Conservation (phyloP, 1,140 invertebrate species). For the Bombus waltoni region DNA sequence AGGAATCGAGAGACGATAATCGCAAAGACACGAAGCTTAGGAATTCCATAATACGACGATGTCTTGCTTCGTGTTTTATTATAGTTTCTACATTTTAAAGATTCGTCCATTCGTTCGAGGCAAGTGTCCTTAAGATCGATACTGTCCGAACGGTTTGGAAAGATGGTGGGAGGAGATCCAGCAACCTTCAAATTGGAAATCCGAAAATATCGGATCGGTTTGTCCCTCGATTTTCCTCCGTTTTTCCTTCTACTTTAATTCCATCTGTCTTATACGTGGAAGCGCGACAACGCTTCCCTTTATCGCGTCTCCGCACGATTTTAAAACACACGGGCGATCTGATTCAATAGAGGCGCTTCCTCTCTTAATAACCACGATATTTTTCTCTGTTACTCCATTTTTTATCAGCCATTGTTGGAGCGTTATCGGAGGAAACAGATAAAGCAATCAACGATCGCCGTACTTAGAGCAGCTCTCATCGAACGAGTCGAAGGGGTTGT, state of each 20-base stretch:
- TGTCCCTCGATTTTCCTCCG: not conserved
- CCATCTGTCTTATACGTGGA: not conserved
- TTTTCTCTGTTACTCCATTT: not conserved
- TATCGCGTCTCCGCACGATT: not conserved
- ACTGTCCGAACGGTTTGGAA: too few relatives aligned
- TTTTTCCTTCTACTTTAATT: too few relatives aligned
- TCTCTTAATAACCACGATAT: not conserved
- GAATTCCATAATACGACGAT: too few relatives aligned
- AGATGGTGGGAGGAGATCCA: too few relatives aligned
- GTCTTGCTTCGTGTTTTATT: too few relatives aligned
- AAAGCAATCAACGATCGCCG: slow-evolving; percentile 41
- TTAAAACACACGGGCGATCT: not conserved
- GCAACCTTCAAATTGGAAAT: too few relatives aligned
- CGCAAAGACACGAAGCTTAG: too few relatives aligned
- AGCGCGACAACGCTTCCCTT: not conserved
- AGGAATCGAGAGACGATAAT: too few relatives aligned
- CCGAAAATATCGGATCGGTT: too few relatives aligned
- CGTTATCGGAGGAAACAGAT: slow-evolving; percentile 61
- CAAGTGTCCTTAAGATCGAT: too few relatives aligned
- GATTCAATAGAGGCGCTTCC: not conserved
- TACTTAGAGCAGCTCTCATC: not conserved
- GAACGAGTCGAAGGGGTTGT: not conserved
- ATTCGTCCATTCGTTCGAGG: too few relatives aligned
- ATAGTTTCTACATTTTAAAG: too few relatives aligned
- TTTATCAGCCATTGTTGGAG: slow-evolving; percentile 41